Conservation (phyloP, 2,888 invertebrate genomes). For the Choreutis nemorana region DNA sequence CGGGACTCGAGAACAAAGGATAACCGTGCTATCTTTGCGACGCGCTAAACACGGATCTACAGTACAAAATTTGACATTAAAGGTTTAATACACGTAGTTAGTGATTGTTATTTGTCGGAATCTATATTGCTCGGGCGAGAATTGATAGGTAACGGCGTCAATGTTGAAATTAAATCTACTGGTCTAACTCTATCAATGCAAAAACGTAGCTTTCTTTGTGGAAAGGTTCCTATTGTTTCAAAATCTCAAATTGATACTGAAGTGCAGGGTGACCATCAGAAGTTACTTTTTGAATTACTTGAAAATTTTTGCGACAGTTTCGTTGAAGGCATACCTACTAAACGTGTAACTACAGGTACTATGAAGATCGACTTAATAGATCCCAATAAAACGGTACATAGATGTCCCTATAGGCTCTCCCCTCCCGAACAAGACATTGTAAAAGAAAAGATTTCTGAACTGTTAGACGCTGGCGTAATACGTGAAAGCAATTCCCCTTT, state of each 20-base stretch:
- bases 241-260: conserved; percentile 3
- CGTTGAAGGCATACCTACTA: conserved; percentile 2
- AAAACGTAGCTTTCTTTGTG: not conserved
- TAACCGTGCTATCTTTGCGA: too few relatives aligned
- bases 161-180: not conserved
- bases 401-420: conserved; percentile 4
- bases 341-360: conserved; percentile 4
- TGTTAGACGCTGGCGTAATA: conserved; percentile 5
- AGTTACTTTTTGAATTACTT: not conserved
- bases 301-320: conserved; percentile 1
- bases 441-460: conserved; percentile 1
- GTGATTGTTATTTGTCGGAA: not conserved
- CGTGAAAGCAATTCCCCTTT: conserved; percentile 7
- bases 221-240: not conserved
- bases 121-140: conserved; percentile 4
- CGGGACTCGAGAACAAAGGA: too few relatives aligned
- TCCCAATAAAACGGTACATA: conserved; percentile 3
- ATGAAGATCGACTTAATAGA: conserved; percentile 4
- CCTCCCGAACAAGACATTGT: conserved; percentile 2
- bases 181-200: not conserved
- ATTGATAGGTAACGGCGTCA: conserved; percentile 1
- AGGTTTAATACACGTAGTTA: conserved; percentile 3
- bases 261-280: conserved; percentile 1
- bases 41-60: too few relatives aligned
- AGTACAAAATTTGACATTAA: too few relatives aligned